Conservation (phyloP, 2,797 vertebrate genomes). For the Mormyrops boulengeri region DNA sequence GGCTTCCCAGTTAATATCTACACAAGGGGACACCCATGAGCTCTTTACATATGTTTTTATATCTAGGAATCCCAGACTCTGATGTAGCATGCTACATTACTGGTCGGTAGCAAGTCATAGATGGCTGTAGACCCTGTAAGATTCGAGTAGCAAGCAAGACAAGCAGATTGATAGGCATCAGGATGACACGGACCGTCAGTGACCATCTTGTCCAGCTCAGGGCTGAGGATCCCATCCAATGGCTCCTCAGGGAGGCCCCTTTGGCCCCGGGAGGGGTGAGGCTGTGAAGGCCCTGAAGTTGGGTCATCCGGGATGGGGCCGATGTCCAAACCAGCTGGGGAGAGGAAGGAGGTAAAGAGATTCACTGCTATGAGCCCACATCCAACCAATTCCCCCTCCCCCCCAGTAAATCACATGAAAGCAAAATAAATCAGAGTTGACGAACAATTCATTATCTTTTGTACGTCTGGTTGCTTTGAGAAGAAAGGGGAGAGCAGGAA, state of each 20-base stretch:
- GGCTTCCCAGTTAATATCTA: neutral
- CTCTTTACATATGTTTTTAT: neutral
- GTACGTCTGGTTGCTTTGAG: conserved; percentile 21
- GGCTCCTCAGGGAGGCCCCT: conserved; percentile 76
- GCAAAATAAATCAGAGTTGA: conserved; percentile 29
- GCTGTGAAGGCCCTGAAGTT: conserved; percentile 59
- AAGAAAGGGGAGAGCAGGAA: neutral
- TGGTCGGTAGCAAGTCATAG: neutral
- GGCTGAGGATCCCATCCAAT: conserved; percentile 87
- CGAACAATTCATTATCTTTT: conserved; percentile 29
- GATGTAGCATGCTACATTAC: neutral
- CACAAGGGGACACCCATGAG: neutral
- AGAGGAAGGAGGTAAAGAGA: neutral
- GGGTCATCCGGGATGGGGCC: conserved; percentile 63
- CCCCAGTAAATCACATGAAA: neutral
- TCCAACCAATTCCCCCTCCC: neutral
- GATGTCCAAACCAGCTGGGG: conserved; percentile 75
- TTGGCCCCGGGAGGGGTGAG: conserved; percentile 55
- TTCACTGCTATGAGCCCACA: conserved; percentile 8
- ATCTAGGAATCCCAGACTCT: neutral
- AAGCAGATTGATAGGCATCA: neutral
- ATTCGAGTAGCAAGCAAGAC: neutral
- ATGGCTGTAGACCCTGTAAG: neutral
- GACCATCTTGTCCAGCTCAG: conserved; percentile 96
- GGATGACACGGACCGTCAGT: conserved; percentile 73